Evolutionary conservation across 2,113 vertebrate species (phyloP), one percentile per base, ranked within the genome.

Genomic region (Nibea coibor): DNA sequence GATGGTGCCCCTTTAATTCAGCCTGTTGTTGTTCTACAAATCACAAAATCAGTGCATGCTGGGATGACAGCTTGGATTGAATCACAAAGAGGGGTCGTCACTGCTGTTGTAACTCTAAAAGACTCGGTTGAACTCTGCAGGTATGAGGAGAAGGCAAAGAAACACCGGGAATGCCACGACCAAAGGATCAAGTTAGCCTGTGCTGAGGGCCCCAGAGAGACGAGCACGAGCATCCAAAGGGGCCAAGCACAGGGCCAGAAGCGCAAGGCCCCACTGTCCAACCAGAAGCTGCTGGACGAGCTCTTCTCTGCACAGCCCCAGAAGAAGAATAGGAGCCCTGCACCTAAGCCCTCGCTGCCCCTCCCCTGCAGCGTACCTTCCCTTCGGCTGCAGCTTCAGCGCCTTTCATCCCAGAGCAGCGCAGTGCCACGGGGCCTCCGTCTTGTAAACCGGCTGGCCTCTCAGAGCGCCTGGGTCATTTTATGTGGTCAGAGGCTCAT

Each of bases 381-480:
- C 68, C 95, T 98, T 54, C 96, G 94, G 88, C 90, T 48, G 61
- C 88, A 88, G 22, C 93, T 96, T 58, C 90, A 90, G 75, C 94
- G 93, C 77, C 94, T 93, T 82, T 22, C 86, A 76, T 75, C 82
- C 85, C 89, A 85, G 86, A 84, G 78, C 82, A 42, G 62, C 17
- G 31, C 85, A 16, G 78, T 77, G 6, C 84, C 93, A 2, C 91
- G 89, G 0, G 92, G 96, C 87, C 92, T 95, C 91, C 88, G 81
- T 68, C 93, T 97, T 67, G 93, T 99, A 85, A 95, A 93, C 87
- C 95, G 91, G 31, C 95, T 97, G 90, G 96, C 94, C 88, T 96
- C 96, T 92, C 96, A 96, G 90, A 96, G 96, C 78, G 92, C 96
- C 58, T 99, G 98, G 97, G 87, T 98, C 78, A 83, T 97, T 86